These are phyloP conservation scores for Pygoscelis adeliae DNA, from an alignment of 2,113 vertebrate species.

Conservation along the genomic window DNA sequence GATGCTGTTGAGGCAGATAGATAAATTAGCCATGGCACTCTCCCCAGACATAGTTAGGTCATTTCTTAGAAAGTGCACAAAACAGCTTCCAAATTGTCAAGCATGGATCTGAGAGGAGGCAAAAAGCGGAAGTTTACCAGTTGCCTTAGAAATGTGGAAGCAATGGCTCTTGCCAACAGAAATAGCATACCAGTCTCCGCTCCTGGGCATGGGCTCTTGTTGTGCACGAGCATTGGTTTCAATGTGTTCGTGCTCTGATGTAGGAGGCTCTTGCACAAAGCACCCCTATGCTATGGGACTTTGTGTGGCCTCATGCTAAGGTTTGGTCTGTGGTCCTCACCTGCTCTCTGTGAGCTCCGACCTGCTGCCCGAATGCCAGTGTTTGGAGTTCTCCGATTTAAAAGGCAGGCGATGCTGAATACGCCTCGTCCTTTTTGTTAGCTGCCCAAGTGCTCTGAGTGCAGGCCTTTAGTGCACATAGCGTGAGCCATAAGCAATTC, in stretches of 20 bases:
- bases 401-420: background rate
- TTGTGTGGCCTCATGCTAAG: fast-evolving
- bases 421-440: background rate
- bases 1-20: background rate
- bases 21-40: background rate
- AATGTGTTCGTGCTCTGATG: fast-evolving
- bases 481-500: fast-evolving
- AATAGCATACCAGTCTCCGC: fast-evolving
- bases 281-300: fast-evolving
- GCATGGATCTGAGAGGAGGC: background rate
- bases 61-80: background rate
- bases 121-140: background rate
- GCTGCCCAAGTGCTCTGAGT: background rate
- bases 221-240: fast-evolving
- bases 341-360: background rate
- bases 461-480: fast-evolving
- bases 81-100: background rate
- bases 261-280: fast-evolving
- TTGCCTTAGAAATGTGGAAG: background rate
- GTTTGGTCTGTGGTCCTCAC: background rate
- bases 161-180: background rate
- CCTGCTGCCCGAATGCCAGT: fast-evolving
- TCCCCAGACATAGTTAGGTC: background rate
- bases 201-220: background rate
- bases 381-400: background rate